Conservation (phyloP, 92 coral and sea anemone species). For the Virgularia gustaviana region DNA sequence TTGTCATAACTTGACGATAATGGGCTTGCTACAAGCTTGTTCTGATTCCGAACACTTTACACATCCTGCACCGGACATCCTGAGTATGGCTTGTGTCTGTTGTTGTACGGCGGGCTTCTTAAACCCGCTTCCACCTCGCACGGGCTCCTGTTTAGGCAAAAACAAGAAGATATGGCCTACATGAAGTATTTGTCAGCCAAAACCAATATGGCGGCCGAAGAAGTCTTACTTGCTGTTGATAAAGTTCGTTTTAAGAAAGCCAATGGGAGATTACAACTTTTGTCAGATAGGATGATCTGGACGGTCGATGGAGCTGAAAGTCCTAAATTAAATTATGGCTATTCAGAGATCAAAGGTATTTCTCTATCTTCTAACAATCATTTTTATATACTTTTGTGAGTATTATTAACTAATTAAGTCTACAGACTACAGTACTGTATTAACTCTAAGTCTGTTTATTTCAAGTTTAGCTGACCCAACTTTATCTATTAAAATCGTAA, state of each 20-base stretch:
- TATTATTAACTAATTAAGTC: not conserved
- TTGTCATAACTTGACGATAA: no score
- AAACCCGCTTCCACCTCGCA: no score
- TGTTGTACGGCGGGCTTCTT: no score
- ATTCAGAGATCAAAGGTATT: slow-evolving; percentile 93
- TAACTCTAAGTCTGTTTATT: no score
- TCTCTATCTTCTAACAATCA: not conserved
- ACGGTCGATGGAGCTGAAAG: slow-evolving; percentile 64
- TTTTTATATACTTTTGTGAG: not conserved
- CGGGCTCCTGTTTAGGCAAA: no score
- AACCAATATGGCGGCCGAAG: slow-evolving; percentile 92
- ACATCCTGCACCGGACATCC: no score
- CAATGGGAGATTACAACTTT: slow-evolving; percentile 71
- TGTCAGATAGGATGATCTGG: slow-evolving; percentile 77
- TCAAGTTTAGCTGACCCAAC: no score
- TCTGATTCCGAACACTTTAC: no score
- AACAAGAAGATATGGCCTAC: not conserved
- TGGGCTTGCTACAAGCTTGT: no score
- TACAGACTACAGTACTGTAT: not conserved
- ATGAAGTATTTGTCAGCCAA: slow-evolving; percentile 33
- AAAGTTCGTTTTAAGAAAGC: slow-evolving; percentile 87
- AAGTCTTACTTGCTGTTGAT: slow-evolving; percentile 67
- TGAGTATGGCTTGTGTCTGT: no score
- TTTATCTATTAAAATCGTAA: no score
- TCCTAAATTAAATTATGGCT: slow-evolving; percentile 69